Evolutionary conservation across 2,888 invertebrate species (phyloP).

Genomic region (Aproaerema taeniolella): DNA sequence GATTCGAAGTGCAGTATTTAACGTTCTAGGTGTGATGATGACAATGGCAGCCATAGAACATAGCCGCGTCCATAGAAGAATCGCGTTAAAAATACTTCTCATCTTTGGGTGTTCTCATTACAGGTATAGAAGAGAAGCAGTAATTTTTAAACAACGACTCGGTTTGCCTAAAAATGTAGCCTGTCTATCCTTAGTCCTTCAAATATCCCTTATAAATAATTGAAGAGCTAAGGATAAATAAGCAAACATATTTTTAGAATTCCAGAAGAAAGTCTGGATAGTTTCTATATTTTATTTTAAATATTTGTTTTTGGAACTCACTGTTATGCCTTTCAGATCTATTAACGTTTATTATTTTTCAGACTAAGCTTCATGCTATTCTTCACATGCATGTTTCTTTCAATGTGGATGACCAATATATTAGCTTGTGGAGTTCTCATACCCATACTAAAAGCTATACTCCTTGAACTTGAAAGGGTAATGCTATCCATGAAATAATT

Average conservation of each 20-base stretch:
- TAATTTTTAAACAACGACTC: too few species aligned
- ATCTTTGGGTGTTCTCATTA: constrained; percentile 60
- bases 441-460: constrained; percentile 49
- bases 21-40: constrained; percentile 47
- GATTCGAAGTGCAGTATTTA: constrained; percentile 40
- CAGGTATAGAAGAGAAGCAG: too few species aligned
- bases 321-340: too few species aligned
- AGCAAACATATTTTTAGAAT: too few species aligned
- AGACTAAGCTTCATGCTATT: constrained; percentile 57
- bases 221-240: too few species aligned
- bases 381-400: constrained; percentile 43
- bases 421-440: constrained; percentile 58
- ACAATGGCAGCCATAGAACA: constrained; percentile 45
- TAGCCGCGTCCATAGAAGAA: constrained; percentile 39
- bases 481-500: too few species aligned
- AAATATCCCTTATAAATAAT: too few species aligned
- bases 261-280: too few species aligned
- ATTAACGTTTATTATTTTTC: constrained; percentile 8
- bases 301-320: too few species aligned
- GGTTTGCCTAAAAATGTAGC: too few species aligned
- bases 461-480: constrained; percentile 51
- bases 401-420: constrained; percentile 52
- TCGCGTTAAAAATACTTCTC: constrained; percentile 46
- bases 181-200: too few species aligned
- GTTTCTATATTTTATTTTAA: too few species aligned